A percentile compares a stretch with the other conserved stretches of the same genome.
Conservation (phyloP, 2,888 invertebrate species). For the Amphipoea oculea region DNA sequence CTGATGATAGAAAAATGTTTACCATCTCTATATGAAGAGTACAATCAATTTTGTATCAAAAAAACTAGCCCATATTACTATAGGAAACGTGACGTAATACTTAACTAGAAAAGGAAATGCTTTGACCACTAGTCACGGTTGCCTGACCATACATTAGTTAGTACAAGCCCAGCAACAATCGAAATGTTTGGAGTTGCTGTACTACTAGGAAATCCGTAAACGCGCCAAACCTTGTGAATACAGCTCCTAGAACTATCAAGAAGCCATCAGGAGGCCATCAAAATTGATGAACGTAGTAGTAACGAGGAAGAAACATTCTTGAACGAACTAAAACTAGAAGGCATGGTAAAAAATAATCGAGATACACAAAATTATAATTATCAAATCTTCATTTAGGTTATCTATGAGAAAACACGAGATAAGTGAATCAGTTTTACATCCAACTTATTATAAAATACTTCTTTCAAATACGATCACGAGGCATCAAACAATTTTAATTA, state of each 20-base stretch:
- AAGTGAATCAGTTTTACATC: background rate
- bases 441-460: constrained; percentile 20
- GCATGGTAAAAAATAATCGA: background rate
- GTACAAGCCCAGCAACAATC: constrained; percentile 35
- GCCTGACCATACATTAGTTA: constrained; percentile 45
- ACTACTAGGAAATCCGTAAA: constrained; percentile 26
- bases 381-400: too few relatives aligned
- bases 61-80: constrained; percentile 31
- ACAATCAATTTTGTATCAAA: constrained; percentile 42
- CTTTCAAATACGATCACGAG: constrained; percentile 36
- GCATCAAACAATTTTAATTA: constrained; percentile 47
- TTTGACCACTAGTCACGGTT: constrained; percentile 57
- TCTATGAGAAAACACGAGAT: background rate
- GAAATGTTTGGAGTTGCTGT: constrained; percentile 31
- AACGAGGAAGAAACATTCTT: background rate
- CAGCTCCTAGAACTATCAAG: background rate
- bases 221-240: background rate
- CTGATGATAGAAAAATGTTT: constrained; percentile 2
- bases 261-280: background rate
- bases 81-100: constrained; percentile 59
- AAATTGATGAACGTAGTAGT: background rate
- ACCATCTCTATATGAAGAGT: background rate
- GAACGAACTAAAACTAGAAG: background rate
- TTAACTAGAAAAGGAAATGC: constrained; percentile 57
- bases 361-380: background rate